Percentiles rank a stretch among this genome's conserved stretches.
Evolutionary conservation across 1,140 invertebrate genomes (phyloP).

Genomic region (Halictus rubicundus): DNA sequence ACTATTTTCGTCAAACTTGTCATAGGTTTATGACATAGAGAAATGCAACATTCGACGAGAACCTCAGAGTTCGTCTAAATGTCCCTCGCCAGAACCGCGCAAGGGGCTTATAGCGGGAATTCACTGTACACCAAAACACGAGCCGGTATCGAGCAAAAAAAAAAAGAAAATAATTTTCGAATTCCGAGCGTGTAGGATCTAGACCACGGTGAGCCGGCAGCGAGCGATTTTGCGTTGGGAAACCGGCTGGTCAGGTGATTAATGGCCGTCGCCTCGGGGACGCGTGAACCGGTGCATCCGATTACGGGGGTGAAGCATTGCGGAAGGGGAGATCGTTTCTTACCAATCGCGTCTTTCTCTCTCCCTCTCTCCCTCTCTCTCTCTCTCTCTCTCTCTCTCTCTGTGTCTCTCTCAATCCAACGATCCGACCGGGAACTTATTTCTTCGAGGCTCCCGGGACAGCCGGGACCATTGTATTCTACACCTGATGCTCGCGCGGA

Average conservation of each 20-base stretch:
- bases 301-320: conserved; percentile 2
- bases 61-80: no score
- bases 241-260: conserved; percentile 6
- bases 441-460: neutral
- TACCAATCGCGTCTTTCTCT: neutral
- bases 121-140: no score
- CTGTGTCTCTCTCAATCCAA: neutral
- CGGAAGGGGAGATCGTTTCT: conserved; percentile 7
- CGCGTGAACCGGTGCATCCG: conserved; percentile 2
- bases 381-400: no score
- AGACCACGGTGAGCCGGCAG: conserved; percentile 1
- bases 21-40: no score
- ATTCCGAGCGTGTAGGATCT: no score
- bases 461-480: conserved; percentile 1
- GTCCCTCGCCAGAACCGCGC: no score
- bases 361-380: no score
- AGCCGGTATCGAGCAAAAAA: no score
- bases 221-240: conserved; percentile 2
- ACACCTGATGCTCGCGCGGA: neutral
- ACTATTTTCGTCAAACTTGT: no score
- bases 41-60: no score
- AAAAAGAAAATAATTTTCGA: no score
- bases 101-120: no score
- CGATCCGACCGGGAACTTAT: neutral
- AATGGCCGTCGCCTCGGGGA: conserved; percentile 11